Conservation (phyloP, 2,113 vertebrate genomes). For the Neolamprologus variostigma region DNA sequence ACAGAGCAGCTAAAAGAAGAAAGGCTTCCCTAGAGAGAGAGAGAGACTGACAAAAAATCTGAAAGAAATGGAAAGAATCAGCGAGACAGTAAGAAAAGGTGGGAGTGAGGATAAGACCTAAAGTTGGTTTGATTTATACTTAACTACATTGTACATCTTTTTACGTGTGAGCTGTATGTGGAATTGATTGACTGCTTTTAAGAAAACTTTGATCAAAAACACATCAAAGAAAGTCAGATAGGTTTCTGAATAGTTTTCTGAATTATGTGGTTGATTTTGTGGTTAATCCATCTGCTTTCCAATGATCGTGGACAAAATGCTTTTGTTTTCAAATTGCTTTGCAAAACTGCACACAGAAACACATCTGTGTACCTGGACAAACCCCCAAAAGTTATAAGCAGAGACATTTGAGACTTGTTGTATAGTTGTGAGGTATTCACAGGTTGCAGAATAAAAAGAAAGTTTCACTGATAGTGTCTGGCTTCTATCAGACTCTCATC, state of each 20-base stretch:
- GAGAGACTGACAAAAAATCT: slow-evolving; percentile 17
- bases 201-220: background rate
- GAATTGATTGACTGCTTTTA: background rate
- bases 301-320: background rate
- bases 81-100: background rate
- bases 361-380: background rate
- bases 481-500: background rate
- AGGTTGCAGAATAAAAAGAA: background rate
- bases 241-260: background rate
- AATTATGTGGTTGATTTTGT: too few species aligned
- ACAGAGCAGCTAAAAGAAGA: slow-evolving; percentile 52
- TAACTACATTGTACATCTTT: background rate
- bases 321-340: background rate
- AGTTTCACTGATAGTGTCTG: background rate
- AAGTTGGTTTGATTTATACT: background rate
- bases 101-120: background rate
- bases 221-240: background rate
- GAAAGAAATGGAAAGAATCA: slow-evolving; percentile 4
- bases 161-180: background rate
- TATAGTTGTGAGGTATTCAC: background rate
- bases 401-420: background rate
- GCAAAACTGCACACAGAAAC: background rate
- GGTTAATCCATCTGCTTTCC: background rate
- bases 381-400: background rate
- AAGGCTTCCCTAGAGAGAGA: slow-evolving; percentile 28